A percentile compares a stretch with the other conserved stretches of the same genome.
These are phyloP conservation scores for Tenthredo distinguenda DNA, from an alignment of 2,888 invertebrate species.

Conservation along the genomic window DNA sequence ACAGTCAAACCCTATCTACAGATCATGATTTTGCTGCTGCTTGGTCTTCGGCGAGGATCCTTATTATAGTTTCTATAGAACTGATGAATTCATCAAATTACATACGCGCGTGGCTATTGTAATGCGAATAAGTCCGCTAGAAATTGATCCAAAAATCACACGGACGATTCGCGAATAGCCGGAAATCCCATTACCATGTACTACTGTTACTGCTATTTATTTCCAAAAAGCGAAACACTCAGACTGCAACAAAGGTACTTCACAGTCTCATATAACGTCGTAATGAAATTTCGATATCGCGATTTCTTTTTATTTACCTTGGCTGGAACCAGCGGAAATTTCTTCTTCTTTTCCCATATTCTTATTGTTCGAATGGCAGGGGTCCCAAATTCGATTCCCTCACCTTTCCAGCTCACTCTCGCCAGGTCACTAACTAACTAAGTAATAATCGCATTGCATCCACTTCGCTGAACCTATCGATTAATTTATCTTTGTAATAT, in stretches of 20 bases:
- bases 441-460: not conserved
- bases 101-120: not conserved
- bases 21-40: not conserved
- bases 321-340: constrained; percentile 10
- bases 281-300: not conserved
- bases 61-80: not conserved
- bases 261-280: not conserved
- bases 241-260: not conserved
- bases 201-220: not conserved
- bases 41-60: not conserved
- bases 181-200: not conserved
- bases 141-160: not conserved
- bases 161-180: not conserved
- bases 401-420: constrained; percentile 26
- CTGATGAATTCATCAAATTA: not conserved
- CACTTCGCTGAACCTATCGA: not conserved
- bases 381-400: not conserved
- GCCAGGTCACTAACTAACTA: constrained; percentile 5
- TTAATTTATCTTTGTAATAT: constrained; percentile 40
- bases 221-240: not conserved
- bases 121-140: not conserved
- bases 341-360: constrained; percentile 24
- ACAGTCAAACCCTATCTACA: not conserved
- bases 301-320: not conserved
- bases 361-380: not conserved